Evolutionary conservation across 2,797 vertebrate species (phyloP), one percentile per base, ranked within the genome.

Genomic region (Pristis pectinata): DNA sequence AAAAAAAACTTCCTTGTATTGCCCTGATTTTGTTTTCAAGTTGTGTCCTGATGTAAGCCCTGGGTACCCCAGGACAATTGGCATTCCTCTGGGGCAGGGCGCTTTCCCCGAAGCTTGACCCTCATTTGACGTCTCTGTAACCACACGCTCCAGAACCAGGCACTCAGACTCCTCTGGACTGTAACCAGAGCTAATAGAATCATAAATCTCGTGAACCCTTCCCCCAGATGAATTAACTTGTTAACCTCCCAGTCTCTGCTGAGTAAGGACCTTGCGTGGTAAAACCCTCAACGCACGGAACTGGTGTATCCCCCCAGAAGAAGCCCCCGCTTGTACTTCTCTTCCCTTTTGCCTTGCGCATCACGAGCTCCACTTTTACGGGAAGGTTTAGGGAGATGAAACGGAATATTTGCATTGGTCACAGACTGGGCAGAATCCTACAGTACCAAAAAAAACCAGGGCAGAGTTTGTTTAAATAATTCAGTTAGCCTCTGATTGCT

Each of bases 381-480:
- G 19, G 67, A 41, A 22, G 37, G 41, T 64, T 41, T 67, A 89
- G 59, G 67, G 41, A 44, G n/a, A 64, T 67, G 9, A 92, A 92
- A 44, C 85, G 37, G 89, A 41, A 92, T 67, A 67, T 64, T 92
- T 92, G 59, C 89, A 92, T 41, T 49, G 49, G 49, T 49, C 49
- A 3, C 49, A 15, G 89, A 19, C 59, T n/a, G n/a, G n/a, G 37
- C 59, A 19, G 41, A 92, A 53, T 92, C 89, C 87, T 87, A 92
- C 89, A 10, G 61, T 41, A 67, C 89, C 49, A 49, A 49, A 49
- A 92, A 70, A 64, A n/a, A 41, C n/a, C 89, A 92, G 89, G 24
- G 61, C 34, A 9, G n/a, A 64, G 67, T 92, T 92, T 67, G 67
- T 41, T 92, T 92, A 92, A 92, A 92, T 92, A 92, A 92, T 92